A percentile compares a stretch with the other conserved stretches of the same genome.
phyloP scores from a whole-genome alignment of 2,888 invertebrate genomes.

The Rosalia funebris region DNA sequence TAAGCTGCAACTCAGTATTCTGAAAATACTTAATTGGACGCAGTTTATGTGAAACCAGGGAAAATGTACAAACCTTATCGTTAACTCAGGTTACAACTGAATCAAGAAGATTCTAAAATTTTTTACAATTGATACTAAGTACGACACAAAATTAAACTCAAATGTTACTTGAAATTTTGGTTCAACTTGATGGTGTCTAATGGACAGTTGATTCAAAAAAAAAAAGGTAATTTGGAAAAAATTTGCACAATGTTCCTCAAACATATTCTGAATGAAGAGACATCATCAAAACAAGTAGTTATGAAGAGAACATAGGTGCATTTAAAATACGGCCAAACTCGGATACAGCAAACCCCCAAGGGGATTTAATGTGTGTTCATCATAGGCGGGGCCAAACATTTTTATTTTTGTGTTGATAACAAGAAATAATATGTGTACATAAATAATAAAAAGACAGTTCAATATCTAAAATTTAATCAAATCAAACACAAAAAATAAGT shows the following conservation, averaged over 20 bases:
- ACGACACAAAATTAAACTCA: conserved; percentile 25
- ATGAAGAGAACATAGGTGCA: conserved; percentile 14
- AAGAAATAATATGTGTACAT: too few relatives aligned
- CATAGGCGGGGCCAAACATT: too few relatives aligned
- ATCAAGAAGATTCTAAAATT: conserved; percentile 17
- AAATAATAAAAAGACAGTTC: too few relatives aligned
- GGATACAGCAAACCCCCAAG: too few relatives aligned
- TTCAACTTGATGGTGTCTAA: conserved; percentile 32
- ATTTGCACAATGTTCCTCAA: too few relatives aligned
- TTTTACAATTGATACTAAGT: conserved; percentile 21
- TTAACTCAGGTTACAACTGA: conserved; percentile 49
- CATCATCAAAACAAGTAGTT: conserved; percentile 33
- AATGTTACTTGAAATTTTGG: conserved; percentile 13
- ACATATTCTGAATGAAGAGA: background rate
- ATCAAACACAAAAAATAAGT: too few relatives aligned
- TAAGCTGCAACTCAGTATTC: conserved; percentile 23
- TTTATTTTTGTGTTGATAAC: too few relatives aligned
- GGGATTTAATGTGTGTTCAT: too few relatives aligned
- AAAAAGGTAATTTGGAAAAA: too few relatives aligned
- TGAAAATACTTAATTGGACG: conserved; percentile 29
- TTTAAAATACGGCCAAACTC: too few relatives aligned
- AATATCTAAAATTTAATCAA: too few relatives aligned
- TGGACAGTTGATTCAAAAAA: conserved; percentile 6
- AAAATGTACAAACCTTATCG: conserved; percentile 15
- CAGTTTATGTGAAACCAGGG: conserved; percentile 38